Conservation (phyloP, 1,140 invertebrate genomes). For the Palaemon carinicauda region DNA sequence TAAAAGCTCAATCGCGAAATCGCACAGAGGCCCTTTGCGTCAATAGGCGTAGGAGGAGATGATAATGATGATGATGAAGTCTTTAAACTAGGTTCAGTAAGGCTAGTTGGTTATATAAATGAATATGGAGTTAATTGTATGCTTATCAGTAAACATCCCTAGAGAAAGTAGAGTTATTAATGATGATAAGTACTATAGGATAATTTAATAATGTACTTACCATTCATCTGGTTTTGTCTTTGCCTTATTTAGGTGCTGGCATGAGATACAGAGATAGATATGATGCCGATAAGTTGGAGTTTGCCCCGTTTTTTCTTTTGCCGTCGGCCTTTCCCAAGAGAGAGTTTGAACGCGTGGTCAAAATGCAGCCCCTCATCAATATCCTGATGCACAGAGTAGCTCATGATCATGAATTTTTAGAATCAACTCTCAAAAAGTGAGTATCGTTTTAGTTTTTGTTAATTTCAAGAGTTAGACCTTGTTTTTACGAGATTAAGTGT, state of each 20-base stretch:
- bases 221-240: neutral
- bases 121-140: too few species aligned
- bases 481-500: too few species aligned
- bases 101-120: too few species aligned
- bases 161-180: too few species aligned
- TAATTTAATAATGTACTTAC: neutral
- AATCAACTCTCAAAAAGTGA: constrained; percentile 74
- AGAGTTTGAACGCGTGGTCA: constrained; percentile 79
- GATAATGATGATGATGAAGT: too few species aligned
- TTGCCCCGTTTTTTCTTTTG: constrained; percentile 84
- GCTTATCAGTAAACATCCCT: too few species aligned
- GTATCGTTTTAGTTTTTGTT: constrained; percentile 39
- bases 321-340: constrained; percentile 82
- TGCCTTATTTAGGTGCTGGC: constrained; percentile 70
- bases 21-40: too few species aligned
- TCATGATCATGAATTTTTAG: constrained; percentile 83
- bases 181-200: neutral
- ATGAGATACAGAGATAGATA: constrained; percentile 78
- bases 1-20: too few species aligned
- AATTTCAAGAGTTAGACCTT: too few species aligned
- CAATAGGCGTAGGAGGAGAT: too few species aligned
- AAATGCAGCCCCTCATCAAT: constrained; percentile 81
- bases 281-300: constrained; percentile 75
- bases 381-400: constrained; percentile 88
- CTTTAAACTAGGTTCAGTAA: too few species aligned